These are phyloP conservation scores for Aspidiotus rigidus DNA, from an alignment of 2,888 invertebrate species.

Conservation along the genomic window DNA sequence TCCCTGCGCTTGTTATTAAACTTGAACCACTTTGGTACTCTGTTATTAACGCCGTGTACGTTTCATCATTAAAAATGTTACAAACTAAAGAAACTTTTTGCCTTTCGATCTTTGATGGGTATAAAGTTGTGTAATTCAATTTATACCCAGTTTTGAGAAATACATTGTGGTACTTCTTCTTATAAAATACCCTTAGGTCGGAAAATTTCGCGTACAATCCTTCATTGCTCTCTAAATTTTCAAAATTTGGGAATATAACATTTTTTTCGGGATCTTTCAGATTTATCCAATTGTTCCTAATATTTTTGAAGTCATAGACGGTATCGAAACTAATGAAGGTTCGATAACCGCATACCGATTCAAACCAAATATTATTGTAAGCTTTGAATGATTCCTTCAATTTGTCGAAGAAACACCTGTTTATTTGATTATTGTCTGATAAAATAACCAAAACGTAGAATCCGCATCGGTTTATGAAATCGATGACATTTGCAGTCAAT, in stretches of 20 bases:
- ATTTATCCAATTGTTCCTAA: background rate
- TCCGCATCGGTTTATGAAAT: background rate
- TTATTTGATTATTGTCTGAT: background rate
- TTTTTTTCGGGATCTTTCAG: background rate
- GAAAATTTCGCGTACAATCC: no score
- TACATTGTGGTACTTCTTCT: no score
- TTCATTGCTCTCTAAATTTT: no score
- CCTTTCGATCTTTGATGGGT: background rate
- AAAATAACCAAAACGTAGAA: background rate
- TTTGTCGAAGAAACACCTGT: background rate
- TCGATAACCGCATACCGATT: no score
- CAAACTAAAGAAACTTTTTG: background rate
- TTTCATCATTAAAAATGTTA: background rate
- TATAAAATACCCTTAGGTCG: no score
- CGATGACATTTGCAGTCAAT: background rate
- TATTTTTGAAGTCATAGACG: background rate
- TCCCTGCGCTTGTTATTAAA: no score
- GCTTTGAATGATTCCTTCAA: background rate
- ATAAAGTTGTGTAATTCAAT: background rate
- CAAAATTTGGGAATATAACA: background rate
- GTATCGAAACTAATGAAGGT: background rate
- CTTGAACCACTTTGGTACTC: background rate
- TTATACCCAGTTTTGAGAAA: background rate
- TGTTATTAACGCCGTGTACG: background rate
- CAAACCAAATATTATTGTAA: background rate